These are phyloP conservation scores for Chaetura pelagica DNA, from an alignment of 2,113 vertebrate species.

Conservation along the genomic window DNA sequence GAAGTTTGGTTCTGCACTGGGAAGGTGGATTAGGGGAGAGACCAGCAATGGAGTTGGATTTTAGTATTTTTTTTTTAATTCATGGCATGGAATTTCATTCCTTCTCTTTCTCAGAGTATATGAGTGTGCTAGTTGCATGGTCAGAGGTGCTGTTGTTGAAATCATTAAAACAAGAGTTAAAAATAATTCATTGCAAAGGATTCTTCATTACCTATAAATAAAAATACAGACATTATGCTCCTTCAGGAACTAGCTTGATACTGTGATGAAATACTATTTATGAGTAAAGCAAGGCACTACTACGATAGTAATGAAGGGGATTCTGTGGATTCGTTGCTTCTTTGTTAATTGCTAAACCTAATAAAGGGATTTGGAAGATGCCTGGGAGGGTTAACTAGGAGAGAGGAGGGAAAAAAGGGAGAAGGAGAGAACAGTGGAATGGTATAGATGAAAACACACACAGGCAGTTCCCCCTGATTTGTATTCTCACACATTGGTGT, in stretches of 20 bases:
- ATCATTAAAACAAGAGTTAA: not conserved
- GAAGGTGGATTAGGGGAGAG: not conserved
- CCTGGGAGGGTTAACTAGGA: not conserved
- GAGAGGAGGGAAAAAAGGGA: not conserved
- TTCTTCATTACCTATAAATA: not conserved
- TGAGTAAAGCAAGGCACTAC: not conserved
- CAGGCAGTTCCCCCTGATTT: conserved; percentile 4
- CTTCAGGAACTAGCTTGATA: not conserved
- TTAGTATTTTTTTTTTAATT: not conserved
- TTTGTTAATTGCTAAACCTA: conserved; percentile 19
- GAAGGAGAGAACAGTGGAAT: not conserved
- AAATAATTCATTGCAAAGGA: not conserved
- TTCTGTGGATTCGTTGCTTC: not conserved
- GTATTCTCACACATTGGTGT: not conserved
- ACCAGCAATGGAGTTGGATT: not conserved
- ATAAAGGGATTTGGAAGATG: conserved; percentile 40
- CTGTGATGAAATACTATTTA: not conserved
- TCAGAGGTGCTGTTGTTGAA: not conserved
- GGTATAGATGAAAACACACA: not conserved
- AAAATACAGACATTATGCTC: not conserved
- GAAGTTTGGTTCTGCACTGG: not conserved
- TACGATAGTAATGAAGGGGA: not conserved
- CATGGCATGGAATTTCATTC: not conserved
- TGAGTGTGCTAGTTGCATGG: not conserved
- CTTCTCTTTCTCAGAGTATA: not conserved